phyloP scores from a whole-genome alignment of 1,140 invertebrate species.

The Pseudoatta argentina region DNA sequence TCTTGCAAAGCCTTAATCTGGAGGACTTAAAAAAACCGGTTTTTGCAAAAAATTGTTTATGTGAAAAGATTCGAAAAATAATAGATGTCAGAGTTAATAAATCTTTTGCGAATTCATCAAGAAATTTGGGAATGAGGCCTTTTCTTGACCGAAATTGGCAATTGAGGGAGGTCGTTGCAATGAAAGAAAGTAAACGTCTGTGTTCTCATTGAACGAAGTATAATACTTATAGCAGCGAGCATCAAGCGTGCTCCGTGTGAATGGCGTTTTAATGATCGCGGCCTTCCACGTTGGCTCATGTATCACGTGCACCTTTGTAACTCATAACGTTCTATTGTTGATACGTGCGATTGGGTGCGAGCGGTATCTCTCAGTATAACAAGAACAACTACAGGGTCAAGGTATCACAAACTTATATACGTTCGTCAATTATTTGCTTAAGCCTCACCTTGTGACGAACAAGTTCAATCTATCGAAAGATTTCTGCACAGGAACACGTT shows the following conservation, averaged over 20 bases:
- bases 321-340: constrained; percentile 52
- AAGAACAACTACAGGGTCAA: constrained; percentile 38
- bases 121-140: background rate
- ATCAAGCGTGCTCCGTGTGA: constrained; percentile 29
- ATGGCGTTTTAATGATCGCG: constrained; percentile 59
- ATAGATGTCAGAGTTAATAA: background rate
- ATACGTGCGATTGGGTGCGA: constrained; percentile 20
- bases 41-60: background rate
- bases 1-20: background rate
- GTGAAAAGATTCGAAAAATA: background rate
- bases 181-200: background rate
- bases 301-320: constrained; percentile 57
- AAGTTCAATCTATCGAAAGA: background rate
- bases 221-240: background rate
- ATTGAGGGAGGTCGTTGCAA: background rate
- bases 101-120: background rate
- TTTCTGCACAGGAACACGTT: background rate
- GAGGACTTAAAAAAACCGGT: background rate
- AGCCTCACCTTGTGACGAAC: background rate
- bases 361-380: constrained; percentile 10
- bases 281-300: constrained; percentile 28
- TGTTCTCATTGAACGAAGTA: constrained; percentile 6
- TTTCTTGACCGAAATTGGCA: background rate
- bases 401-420: constrained; percentile 27
- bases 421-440: constrained; percentile 16